Conservation (phyloP, 2,888 invertebrate genomes). For the Temnothorax rugatulus region DNA sequence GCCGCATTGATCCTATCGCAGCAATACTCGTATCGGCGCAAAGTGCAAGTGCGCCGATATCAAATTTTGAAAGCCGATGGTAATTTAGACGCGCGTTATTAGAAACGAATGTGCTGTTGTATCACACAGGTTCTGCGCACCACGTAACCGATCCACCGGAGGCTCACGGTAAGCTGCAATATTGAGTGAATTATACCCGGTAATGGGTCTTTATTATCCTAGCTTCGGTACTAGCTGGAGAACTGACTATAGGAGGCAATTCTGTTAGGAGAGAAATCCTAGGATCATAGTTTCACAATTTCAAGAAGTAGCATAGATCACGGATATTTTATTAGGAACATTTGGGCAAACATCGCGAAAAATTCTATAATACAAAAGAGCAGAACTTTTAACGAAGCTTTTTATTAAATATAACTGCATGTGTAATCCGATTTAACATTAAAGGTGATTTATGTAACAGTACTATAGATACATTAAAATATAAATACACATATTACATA, state of each 20-base stretch:
- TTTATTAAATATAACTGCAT: not conserved
- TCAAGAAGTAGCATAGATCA: not conserved
- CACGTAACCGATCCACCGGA: slow-evolving; percentile 48
- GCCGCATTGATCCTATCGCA: slow-evolving; percentile 39
- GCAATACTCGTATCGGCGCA: slow-evolving; percentile 17
- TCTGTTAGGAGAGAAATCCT: not conserved
- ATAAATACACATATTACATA: too few species aligned
- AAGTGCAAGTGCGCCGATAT: not conserved
- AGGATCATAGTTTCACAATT: not conserved
- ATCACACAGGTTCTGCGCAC: slow-evolving; percentile 53
- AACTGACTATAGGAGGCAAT: slow-evolving; percentile 4
- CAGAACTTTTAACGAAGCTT: not conserved
- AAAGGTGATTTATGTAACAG: not conserved
- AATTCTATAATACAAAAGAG: not conserved
- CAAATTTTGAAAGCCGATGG: slow-evolving; percentile 33
- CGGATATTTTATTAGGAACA: not conserved
- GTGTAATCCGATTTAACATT: not conserved
- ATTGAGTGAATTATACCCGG: slow-evolving; percentile 78
- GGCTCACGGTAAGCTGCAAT: slow-evolving; percentile 76
- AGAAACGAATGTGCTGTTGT: slow-evolving; percentile 65
- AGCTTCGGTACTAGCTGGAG: slow-evolving; percentile 19
- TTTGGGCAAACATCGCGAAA: not conserved
- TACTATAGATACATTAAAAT: not conserved
- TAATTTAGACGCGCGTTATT: slow-evolving; percentile 64
- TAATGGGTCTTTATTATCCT: slow-evolving; percentile 78